A percentile compares a stretch with the other conserved stretches of the same genome.
phyloP scores from a whole-genome alignment of 2,888 invertebrate genomes.

The Gymnoscelis rufifasciata region DNA sequence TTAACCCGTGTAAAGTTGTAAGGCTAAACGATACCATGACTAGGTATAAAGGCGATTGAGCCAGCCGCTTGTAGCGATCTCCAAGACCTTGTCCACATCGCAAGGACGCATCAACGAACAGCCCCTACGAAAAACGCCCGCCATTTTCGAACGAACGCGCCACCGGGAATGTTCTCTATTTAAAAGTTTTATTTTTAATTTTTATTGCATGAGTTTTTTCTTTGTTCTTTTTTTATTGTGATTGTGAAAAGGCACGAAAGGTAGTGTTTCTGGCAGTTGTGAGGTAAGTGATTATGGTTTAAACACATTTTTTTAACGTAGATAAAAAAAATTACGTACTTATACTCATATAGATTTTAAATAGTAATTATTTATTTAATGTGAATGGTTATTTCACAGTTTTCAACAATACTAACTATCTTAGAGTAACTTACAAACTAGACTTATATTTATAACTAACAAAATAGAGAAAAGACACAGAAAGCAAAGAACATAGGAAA shows the following conservation, averaged over 20 bases:
- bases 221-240: slow-evolving; percentile 3
- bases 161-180: slow-evolving; percentile 57
- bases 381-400: too few species aligned
- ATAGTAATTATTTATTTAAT: too few species aligned
- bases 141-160: slow-evolving; percentile 64
- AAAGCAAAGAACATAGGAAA: too few species aligned
- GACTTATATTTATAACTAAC: too few species aligned
- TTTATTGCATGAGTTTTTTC: slow-evolving; percentile 13
- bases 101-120: slow-evolving; percentile 63
- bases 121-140: slow-evolving; percentile 63
- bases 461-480: too few species aligned
- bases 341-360: too few species aligned
- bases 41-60: slow-evolving; percentile 70
- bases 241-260: too few species aligned
- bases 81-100: slow-evolving; percentile 69
- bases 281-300: too few species aligned
- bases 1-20: slow-evolving; percentile 34
- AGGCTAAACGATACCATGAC: slow-evolving; percentile 47
- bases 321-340: too few species aligned
- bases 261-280: not conserved
- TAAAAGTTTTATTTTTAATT: slow-evolving; percentile 28
- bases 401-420: too few species aligned
- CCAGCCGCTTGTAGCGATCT: slow-evolving; percentile 58
- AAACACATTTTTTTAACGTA: too few species aligned
- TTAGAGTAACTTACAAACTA: too few species aligned